phyloP scores from a whole-genome alignment of 2,113 vertebrate species.

The Crotalus helleri region DNA sequence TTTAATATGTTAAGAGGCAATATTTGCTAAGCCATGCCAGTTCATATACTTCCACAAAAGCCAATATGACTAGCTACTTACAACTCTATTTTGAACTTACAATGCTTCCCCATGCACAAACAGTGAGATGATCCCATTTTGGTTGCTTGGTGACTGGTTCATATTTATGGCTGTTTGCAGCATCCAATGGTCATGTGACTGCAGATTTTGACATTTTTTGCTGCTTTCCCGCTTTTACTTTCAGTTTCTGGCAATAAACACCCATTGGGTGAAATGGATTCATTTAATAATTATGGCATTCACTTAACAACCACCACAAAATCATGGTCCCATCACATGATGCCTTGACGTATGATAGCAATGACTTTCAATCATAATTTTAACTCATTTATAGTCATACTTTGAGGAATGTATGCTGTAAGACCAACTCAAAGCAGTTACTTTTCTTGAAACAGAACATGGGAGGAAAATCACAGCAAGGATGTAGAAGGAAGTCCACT shows the following conservation, averaged over 20 bases:
- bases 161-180: neutral
- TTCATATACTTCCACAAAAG: neutral
- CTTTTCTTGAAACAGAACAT: neutral
- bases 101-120: neutral
- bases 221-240: neutral
- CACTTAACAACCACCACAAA: neutral
- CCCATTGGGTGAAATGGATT: neutral
- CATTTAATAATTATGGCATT: neutral
- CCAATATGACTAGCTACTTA: neutral
- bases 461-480: neutral
- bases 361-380: neutral
- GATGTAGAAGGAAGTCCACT: neutral
- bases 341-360: neutral
- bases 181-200: neutral
- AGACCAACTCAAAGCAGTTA: neutral
- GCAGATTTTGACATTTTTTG: neutral
- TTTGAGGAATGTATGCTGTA: neutral
- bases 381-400: neutral
- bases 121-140: neutral
- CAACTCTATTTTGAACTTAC: neutral
- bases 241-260: too few species aligned
- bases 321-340: neutral
- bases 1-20: neutral
- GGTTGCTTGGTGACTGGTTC: neutral
- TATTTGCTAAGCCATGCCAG: conserved; percentile 15